Base-by-base conservation (phyloP, 2,797 vertebrate species). In the Tenualosa thibaudeaui region DNA sequence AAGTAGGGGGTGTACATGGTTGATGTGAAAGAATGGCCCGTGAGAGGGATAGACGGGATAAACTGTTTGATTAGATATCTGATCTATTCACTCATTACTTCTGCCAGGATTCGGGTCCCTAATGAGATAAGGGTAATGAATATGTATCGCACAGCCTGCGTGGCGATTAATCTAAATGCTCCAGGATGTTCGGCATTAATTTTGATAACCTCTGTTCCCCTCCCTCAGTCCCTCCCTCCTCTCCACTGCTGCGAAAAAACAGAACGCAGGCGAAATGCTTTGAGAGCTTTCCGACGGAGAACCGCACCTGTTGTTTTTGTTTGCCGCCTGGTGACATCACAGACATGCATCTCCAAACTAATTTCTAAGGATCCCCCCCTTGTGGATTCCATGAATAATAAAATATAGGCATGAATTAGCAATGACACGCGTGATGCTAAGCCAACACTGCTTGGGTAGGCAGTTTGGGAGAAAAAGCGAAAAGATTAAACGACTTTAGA, bases 51-150 rank as follows among this genome's bases (percentile, higher is more conserved):
- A 85, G 83, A 58, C 60, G 81, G 84, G 83, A 88, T 12, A 84
- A 85, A 89, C 50, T 83, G 85, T 90, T 87, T 86, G 86, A 88
- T 90, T 88, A 87, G 85, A 87, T 87, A 85, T 84, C 84, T 86
- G 86, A 88, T 89, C 81, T 85, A 60, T 85, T 65, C 84, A 86
- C 81, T 88, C 62, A 86, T 88, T 87, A 85, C 85, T 82, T 84
- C 26, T 86, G 83, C 78, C 83, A 51, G 85, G 83, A 86, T 89
- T 89, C 85, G n/a, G 81, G 50, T 86, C 83, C 83, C 81, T 90
- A 88, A 90, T 82, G 84, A 85, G 85, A 85, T 89, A 86, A 86
- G 83, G 84, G 71, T 85, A 86, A 92, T 90, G 84, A 89, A 91
- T 86, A 89, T 90, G 81, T 86, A 88, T 86, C 82, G 81, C 81